Conservation (phyloP, 1,140 invertebrate genomes). For the Micrasema minimum region DNA sequence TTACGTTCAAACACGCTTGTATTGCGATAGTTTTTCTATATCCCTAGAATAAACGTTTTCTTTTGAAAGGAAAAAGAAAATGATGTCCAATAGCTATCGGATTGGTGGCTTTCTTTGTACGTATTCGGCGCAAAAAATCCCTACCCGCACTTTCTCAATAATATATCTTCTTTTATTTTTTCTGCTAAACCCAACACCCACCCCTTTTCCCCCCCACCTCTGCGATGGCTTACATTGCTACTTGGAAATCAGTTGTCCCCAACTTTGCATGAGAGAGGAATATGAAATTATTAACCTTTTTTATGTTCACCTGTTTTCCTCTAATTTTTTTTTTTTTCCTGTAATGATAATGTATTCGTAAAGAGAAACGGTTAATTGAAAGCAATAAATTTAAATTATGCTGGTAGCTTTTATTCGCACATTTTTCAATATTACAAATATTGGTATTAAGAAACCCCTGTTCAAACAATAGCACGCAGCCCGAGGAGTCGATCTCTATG, state of each 20-base stretch:
- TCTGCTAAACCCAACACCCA: slow-evolving; percentile 33
- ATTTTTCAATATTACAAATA: no score
- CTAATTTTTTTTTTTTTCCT: no score
- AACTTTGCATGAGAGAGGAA: slow-evolving; percentile 15
- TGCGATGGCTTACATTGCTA: slow-evolving; percentile 39
- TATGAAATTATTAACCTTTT: background rate
- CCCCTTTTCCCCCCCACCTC: slow-evolving; percentile 24
- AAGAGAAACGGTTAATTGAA: no score
- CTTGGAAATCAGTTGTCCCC: slow-evolving; percentile 31
- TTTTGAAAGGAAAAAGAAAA: slow-evolving; percentile 24
- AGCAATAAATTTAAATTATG: no score
- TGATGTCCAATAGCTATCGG: slow-evolving; percentile 33
- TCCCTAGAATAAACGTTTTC: slow-evolving; percentile 33
- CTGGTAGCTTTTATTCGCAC: no score
- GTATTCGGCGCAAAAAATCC: slow-evolving; percentile 50
- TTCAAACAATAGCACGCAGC: slow-evolving; percentile 49
- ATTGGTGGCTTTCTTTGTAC: slow-evolving; percentile 49
- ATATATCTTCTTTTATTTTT: slow-evolving; percentile 53
- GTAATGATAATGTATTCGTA: no score
- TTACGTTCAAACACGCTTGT: slow-evolving; percentile 7
- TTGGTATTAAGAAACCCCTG: slow-evolving; percentile 9
- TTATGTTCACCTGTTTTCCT: no score
- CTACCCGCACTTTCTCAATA: slow-evolving; percentile 49
- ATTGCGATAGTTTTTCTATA: slow-evolving; percentile 29
- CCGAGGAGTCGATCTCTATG: slow-evolving; percentile 11